phyloP scores from a whole-genome alignment of 2,113 vertebrate genomes.

The Rynchops niger region DNA sequence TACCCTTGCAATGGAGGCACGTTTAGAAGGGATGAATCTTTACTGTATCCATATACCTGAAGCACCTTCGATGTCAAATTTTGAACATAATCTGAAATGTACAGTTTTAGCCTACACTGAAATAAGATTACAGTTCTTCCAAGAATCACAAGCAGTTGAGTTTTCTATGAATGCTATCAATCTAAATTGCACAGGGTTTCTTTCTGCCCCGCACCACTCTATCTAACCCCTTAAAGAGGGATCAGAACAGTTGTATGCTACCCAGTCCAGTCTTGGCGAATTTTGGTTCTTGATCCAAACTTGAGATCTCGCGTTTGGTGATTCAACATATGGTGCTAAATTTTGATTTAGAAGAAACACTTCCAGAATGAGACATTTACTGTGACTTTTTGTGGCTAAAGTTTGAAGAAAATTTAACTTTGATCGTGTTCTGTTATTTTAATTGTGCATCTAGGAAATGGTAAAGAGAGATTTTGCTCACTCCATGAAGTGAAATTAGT shows the following conservation, averaged over 20 bases:
- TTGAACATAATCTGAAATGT: constrained; percentile 23
- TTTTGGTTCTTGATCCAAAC: background rate
- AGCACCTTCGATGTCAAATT: constrained; percentile 22
- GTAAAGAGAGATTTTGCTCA: constrained; percentile 50
- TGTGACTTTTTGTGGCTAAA: background rate
- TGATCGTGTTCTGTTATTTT: constrained; percentile 44
- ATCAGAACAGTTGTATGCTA: background rate
- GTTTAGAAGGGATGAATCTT: constrained; percentile 19
- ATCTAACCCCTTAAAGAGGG: background rate
- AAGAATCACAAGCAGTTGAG: constrained; percentile 11
- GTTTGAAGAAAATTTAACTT: constrained; percentile 14
- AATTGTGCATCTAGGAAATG: constrained; percentile 5
- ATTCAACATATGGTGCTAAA: background rate
- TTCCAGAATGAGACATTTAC: background rate
- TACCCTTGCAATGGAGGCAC: constrained; percentile 13
- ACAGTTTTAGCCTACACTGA: background rate
- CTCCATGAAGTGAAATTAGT: constrained; percentile 57
- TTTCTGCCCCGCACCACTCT: background rate
- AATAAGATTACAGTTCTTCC: constrained; percentile 9
- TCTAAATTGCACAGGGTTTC: background rate
- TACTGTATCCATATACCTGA: background rate
- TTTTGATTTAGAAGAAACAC: background rate
- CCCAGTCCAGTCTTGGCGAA: background rate
- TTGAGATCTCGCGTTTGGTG: background rate
- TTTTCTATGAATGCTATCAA: constrained; percentile 25